These are phyloP conservation scores for Eubasilissa regina DNA, from an alignment of 1,140 invertebrate genomes.

Conservation along the genomic window DNA sequence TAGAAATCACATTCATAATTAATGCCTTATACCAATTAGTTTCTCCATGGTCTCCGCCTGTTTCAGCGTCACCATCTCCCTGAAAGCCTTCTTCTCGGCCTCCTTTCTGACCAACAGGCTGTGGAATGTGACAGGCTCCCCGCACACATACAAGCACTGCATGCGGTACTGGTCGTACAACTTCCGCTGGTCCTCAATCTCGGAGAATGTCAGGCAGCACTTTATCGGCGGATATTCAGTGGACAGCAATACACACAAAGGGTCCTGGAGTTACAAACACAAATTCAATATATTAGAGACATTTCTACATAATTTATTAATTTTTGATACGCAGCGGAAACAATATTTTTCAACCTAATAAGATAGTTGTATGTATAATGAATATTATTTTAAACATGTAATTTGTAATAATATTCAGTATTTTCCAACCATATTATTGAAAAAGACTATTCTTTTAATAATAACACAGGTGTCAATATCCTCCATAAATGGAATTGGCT, in stretches of 20 bases:
- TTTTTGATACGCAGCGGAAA: too few species aligned
- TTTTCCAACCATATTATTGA: too few species aligned
- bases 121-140: conserved; percentile 67
- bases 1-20: too few species aligned
- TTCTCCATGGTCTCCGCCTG: conserved; percentile 71
- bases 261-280: conserved; percentile 67
- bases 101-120: conserved; percentile 67
- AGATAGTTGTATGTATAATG: too few species aligned
- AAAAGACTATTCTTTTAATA: too few species aligned
- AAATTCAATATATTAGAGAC: too few species aligned
- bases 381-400: too few species aligned
- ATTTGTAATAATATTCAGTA: too few species aligned
- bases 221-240: conserved; percentile 72
- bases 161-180: conserved; percentile 71
- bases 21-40: conserved; percentile 64
- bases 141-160: conserved; percentile 68
- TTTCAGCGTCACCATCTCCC: conserved; percentile 69
- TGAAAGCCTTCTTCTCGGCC: conserved; percentile 68
- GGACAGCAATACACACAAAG: conserved; percentile 71
- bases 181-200: conserved; percentile 71
- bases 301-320: too few species aligned
- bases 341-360: too few species aligned
- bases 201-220: conserved; percentile 73
- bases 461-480: too few species aligned
- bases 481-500: too few species aligned